A percentile compares a stretch with the other conserved stretches of the same genome.
phyloP scores from a whole-genome alignment of 1,140 invertebrate species.

The Oncopeltus fasciatus region DNA sequence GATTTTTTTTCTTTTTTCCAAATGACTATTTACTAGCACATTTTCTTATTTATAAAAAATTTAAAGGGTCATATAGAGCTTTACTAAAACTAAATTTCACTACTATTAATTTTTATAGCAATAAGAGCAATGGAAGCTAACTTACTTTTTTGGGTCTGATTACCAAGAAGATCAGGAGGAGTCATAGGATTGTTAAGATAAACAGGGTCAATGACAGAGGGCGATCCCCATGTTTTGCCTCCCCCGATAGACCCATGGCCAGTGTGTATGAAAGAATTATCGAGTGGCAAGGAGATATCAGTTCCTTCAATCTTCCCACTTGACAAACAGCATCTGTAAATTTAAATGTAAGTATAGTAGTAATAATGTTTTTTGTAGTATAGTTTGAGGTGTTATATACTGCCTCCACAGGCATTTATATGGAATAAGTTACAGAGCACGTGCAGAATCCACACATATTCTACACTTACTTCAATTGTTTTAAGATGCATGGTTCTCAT shows the following conservation, averaged over 20 bases:
- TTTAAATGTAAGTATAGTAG: too few relatives aligned
- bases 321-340: neutral
- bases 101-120: neutral
- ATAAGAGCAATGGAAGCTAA: too few relatives aligned
- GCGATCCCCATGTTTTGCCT: slow-evolving; percentile 76
- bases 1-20: too few relatives aligned
- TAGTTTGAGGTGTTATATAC: too few relatives aligned
- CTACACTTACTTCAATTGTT: too few relatives aligned
- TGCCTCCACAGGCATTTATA: too few relatives aligned
- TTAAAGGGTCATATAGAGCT: neutral
- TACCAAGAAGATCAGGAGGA: slow-evolving; percentile 54
- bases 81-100: neutral
- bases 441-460: too few relatives aligned
- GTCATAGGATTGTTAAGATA: slow-evolving; percentile 74
- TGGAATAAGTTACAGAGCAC: too few relatives aligned
- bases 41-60: neutral
- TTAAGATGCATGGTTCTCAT: too few relatives aligned
- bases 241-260: slow-evolving; percentile 46
- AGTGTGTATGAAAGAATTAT: slow-evolving; percentile 78
- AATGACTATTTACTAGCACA: too few relatives aligned
- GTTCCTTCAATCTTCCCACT: slow-evolving; percentile 29
- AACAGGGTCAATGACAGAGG: slow-evolving; percentile 63
- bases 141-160: slow-evolving; percentile 26
- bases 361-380: too few relatives aligned
- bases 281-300: slow-evolving; percentile 61